Base-by-base conservation (phyloP, 2,113 vertebrate genomes). In the Athene cunicularia region DNA sequence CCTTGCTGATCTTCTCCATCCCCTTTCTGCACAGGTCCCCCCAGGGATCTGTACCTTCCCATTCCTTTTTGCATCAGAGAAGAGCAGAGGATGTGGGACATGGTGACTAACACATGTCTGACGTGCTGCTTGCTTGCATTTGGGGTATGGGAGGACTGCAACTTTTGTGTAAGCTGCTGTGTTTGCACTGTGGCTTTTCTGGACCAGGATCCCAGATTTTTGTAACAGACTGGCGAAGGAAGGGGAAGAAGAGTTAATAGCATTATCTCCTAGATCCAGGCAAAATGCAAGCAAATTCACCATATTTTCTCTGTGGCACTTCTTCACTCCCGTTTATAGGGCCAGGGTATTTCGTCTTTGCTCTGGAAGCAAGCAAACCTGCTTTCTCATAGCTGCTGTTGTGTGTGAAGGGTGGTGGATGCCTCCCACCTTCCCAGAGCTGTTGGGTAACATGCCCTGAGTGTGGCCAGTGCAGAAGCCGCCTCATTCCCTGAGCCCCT, bases 381-480 rank as follows among this genome's bases (percentile, higher is more conserved):
- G 58, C 24, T 80, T 50, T 58, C 17, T 24, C 7, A 6, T 10
- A 43, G 43, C 32, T 0, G 3, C 55, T 66, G 56, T 45, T 14
- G 5, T 35, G 30, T 43, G 64, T 0, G 0, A 8, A 5, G 43
- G 0, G 4, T 23, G 26, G 23, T 53, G 43, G 55, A 19, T 58
- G 19, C 30, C 59, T 80, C 63, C 52, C 16, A 13, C 53, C 56
- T 64, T 70, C 50, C 50, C 1, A 2, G 53, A 67, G 37, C 63
- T 67, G 13, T 6, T 32, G 17, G 24, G 28, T 71, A 41, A 41
- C 4, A 8, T 47, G 56, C 67, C 32, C 32, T 0, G 5, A 49
- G 35, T 0, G 4, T 73, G 50, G 59, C 62, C 45, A 14, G 59
- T 4, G 32, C 60, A 87, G 88, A 80, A 84, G 68, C n/a, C 1